Evolutionary conservation across 2,888 invertebrate species (phyloP).

Genomic region (Coleophora flavipennella): DNA sequence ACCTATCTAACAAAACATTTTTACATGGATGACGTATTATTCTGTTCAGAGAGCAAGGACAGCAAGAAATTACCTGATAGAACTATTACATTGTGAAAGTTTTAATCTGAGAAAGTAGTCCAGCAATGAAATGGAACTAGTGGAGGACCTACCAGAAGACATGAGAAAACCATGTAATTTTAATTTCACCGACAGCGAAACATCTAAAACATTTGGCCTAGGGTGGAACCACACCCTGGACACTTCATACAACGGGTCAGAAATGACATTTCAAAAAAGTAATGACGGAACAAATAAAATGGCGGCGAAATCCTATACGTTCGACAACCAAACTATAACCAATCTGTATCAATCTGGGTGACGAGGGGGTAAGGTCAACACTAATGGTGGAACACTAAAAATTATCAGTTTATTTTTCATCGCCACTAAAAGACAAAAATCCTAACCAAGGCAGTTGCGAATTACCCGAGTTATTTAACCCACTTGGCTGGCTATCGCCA

Average conservation of each 20-base stretch:
- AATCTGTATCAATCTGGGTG: too few species aligned
- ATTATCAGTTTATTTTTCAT: not conserved
- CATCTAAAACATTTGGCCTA: constrained; percentile 1
- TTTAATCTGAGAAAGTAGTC: constrained; percentile 11
- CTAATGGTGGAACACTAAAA: constrained; percentile 2
- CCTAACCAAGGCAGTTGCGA: not conserved
- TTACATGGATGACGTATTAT: constrained; percentile 9
- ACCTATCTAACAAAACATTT: constrained; percentile 2
- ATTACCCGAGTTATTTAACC: not conserved
- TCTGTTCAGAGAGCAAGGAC: not conserved
- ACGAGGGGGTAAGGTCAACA: too few species aligned
- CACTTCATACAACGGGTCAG: too few species aligned
- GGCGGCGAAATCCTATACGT: too few species aligned
- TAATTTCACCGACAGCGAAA: constrained; percentile 2
- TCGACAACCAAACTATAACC: too few species aligned
- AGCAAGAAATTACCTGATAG: constrained; percentile 1
- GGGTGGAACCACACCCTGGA: too few species aligned
- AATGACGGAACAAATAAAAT: too few species aligned
- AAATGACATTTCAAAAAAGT: too few species aligned
- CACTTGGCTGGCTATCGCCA: not conserved
- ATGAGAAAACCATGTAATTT: constrained; percentile 1
- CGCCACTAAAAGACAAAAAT: not conserved
- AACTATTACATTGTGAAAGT: constrained; percentile 3
- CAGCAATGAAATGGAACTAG: constrained; percentile 1
- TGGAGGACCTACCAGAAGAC: not conserved